Conservation (phyloP, 2,888 invertebrate genomes). For the Rambutsinella grinnellia region DNA sequence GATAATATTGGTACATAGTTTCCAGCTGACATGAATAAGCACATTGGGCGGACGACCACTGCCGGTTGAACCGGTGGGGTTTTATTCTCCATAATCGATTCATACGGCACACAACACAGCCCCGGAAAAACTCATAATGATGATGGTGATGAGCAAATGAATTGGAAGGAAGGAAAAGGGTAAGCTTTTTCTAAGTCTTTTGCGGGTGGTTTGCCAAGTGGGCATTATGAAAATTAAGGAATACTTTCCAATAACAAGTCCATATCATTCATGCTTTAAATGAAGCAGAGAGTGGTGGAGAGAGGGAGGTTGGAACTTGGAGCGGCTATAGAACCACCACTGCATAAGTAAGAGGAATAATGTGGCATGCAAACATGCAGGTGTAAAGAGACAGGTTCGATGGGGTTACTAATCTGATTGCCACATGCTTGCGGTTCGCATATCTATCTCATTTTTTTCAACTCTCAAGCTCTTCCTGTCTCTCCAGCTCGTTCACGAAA, state of each 20-base stretch:
- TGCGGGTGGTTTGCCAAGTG: conserved; percentile 26
- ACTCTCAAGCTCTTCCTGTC: conserved; percentile 38
- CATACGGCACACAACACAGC: conserved; percentile 7
- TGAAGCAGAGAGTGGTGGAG: neutral
- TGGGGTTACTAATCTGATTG: conserved; percentile 57
- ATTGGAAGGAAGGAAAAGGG: conserved; percentile 41
- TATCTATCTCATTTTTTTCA: conserved; percentile 35
- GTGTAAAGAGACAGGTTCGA: conserved; percentile 56
- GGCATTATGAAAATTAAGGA: conserved; percentile 33
- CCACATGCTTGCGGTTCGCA: conserved; percentile 54
- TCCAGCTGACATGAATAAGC: conserved; percentile 42
- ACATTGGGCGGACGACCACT: conserved; percentile 4
- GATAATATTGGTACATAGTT: conserved; percentile 14
- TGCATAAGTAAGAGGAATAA: conserved; percentile 6
- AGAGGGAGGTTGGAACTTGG: neutral
- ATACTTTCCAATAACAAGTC: conserved; percentile 1
- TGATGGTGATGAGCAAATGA: conserved; percentile 51
- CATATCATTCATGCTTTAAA: neutral
- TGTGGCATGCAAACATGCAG: conserved; percentile 53
- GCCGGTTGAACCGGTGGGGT: neutral
- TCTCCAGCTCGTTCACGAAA: conserved; percentile 9
- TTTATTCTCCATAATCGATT: conserved; percentile 24
- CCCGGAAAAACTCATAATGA: conserved; percentile 13
- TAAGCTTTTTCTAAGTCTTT: conserved; percentile 15
- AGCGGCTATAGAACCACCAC: neutral